Evolutionary conservation across 2,888 invertebrate genomes (phyloP).

Genomic region (Xestia c-nigrum): DNA sequence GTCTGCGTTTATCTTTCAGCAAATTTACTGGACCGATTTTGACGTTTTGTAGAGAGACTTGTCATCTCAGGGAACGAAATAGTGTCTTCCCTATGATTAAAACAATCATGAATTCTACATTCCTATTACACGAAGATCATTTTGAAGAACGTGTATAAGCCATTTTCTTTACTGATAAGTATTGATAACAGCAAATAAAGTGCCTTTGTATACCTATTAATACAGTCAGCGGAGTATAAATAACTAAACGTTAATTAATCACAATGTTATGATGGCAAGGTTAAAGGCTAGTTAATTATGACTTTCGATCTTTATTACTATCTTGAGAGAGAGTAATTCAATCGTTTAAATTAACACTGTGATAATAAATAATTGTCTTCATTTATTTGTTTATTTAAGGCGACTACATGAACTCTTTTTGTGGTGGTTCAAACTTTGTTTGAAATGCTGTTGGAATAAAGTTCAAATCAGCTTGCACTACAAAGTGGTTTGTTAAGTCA

Average conservation of each 20-base stretch:
- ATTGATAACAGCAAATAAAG: constrained; percentile 17
- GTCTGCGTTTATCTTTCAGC: background rate
- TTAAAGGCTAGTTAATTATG: constrained; percentile 18
- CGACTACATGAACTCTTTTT: too few relatives aligned
- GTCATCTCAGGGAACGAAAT: background rate
- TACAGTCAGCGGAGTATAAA: constrained; percentile 10
- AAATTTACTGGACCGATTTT: background rate
- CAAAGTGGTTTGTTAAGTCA: too few relatives aligned
- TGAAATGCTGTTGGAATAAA: too few relatives aligned
- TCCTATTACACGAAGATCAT: background rate
- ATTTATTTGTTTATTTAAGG: too few relatives aligned
- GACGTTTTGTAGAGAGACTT: background rate
- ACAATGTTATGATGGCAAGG: constrained; percentile 5
- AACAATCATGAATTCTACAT: background rate
- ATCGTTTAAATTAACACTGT: background rate
- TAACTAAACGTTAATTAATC: constrained; percentile 23
- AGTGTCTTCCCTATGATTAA: background rate
- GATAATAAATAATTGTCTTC: too few relatives aligned
- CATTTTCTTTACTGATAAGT: constrained; percentile 5
- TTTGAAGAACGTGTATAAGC: background rate
- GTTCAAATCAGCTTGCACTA: too few relatives aligned
- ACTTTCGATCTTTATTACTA: constrained; percentile 10
- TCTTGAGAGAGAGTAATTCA: background rate
- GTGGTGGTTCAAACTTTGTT: too few relatives aligned
- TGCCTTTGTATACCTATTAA: background rate